Conservation (phyloP, 2,113 vertebrate species). For the Lepus timidus region DNA sequence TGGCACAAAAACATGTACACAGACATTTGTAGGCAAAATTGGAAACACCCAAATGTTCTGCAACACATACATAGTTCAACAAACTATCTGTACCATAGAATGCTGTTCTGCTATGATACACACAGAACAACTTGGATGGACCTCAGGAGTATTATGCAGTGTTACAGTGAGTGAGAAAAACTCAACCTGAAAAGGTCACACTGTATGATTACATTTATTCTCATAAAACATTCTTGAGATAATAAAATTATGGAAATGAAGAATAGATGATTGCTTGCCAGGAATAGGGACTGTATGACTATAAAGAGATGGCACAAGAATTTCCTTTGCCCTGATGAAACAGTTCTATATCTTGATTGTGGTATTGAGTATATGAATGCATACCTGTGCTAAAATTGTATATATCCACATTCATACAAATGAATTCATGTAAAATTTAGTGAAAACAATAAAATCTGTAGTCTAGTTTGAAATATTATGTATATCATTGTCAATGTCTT, state of each 20-base stretch:
- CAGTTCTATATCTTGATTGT: conserved; percentile 46
- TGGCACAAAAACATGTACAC: neutral
- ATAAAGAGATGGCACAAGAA: neutral
- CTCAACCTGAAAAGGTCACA: conserved; percentile 10
- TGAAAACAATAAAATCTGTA: conserved; percentile 41
- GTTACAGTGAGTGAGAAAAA: neutral
- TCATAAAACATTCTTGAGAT: conserved; percentile 2
- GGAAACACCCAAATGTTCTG: conserved; percentile 8
- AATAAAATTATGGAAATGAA: conserved; percentile 8
- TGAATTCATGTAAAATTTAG: conserved; percentile 48
- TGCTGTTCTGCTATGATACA: neutral
- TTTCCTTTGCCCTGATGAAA: conserved; percentile 40
- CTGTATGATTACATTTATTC: neutral
- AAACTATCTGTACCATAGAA: neutral
- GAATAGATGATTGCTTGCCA: neutral
- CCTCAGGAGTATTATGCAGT: neutral
- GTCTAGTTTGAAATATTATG: conserved; percentile 15
- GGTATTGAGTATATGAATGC: neutral
- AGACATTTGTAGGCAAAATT: neutral
- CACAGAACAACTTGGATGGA: neutral
- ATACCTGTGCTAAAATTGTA: conserved; percentile 40
- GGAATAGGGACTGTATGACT: neutral
- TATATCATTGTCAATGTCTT: conserved; percentile 30
- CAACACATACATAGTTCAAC: neutral
- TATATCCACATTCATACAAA: neutral